These are phyloP conservation scores for Typhlomys cinereus DNA, from an alignment of 2,113 vertebrate genomes.

Conservation along the genomic window DNA sequence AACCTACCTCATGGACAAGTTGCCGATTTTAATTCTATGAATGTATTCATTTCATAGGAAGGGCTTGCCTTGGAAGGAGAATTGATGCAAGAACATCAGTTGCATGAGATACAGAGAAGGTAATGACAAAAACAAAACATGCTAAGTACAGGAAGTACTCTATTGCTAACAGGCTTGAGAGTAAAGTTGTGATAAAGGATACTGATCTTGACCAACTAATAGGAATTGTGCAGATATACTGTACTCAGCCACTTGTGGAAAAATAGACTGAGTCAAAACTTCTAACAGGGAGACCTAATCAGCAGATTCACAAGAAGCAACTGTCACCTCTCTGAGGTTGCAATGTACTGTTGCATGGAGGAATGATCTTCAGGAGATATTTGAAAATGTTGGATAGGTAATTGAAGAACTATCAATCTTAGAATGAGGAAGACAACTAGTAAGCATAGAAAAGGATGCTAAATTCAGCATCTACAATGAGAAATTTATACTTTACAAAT, in stretches of 20 bases:
- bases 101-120: not conserved
- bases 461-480: not conserved
- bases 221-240: not conserved
- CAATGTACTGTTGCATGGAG: rapidly evolving
- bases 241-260: rapidly evolving
- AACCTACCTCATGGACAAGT: not conserved
- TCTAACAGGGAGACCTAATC: not conserved
- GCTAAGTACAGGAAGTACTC: not conserved
- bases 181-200: not conserved
- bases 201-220: too few species aligned
- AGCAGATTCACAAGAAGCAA: not conserved
- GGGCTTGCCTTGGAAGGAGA: not conserved
- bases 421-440: not conserved
- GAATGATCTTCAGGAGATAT: not conserved
- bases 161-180: not conserved
- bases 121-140: not conserved
- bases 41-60: too few species aligned
- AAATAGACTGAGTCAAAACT: not conserved
- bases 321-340: rapidly evolving
- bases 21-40: not conserved
- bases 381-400: too few species aligned
- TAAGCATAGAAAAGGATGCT: not conserved
- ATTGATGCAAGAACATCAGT: not conserved
- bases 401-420: too few species aligned
- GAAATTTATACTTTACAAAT: not conserved